Percentiles rank a stretch among this genome's conserved stretches.
These are phyloP conservation scores for Escarpia spicata DNA, from an alignment of 2,888 invertebrate species.

Conservation along the genomic window DNA sequence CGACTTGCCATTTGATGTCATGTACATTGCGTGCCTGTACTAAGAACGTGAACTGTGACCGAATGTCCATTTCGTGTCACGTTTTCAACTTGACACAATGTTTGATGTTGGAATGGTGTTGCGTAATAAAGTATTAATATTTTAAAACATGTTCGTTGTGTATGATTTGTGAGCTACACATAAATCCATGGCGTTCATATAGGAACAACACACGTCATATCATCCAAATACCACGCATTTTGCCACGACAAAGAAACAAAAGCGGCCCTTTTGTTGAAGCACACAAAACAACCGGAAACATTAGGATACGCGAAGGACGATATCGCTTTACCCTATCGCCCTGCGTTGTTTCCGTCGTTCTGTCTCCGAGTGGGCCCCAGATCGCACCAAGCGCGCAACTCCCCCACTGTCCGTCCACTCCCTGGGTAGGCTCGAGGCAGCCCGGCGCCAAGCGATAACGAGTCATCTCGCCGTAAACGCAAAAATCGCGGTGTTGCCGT, in stretches of 20 bases:
- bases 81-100: not conserved
- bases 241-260: not conserved
- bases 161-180: not conserved
- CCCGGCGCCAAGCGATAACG: not conserved
- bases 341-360: not conserved
- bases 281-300: not conserved
- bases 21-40: not conserved
- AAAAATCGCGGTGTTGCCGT: not conserved
- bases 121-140: not conserved
- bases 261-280: not conserved
- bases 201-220: no score
- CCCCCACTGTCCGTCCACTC: not conserved
- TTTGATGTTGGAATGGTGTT: not conserved
- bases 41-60: not conserved
- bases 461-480: not conserved
- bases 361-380: not conserved
- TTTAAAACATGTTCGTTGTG: not conserved
- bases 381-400: not conserved
- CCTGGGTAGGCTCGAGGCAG: not conserved
- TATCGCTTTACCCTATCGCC: not conserved
- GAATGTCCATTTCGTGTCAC: not conserved
- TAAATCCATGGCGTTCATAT: not conserved
- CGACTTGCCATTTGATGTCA: not conserved
- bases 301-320: not conserved
- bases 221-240: not conserved